Percentiles rank a stretch among this genome's conserved stretches.
These are phyloP conservation scores for Barnardius zonarius DNA, from an alignment of 2,113 vertebrate species.

Conservation along the genomic window DNA sequence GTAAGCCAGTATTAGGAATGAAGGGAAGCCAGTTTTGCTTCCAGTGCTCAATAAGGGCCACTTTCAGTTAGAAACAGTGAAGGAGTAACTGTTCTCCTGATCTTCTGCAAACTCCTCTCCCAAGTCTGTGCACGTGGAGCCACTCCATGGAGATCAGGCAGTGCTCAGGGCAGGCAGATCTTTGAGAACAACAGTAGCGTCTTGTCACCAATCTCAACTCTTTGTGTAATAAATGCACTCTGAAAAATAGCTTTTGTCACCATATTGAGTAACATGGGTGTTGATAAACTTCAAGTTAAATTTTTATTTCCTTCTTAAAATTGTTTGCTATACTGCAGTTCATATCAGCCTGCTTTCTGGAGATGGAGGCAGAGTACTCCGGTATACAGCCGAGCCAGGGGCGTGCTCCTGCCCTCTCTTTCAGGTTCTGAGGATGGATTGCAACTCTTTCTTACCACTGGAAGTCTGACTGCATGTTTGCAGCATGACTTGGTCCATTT, in stretches of 20 bases:
- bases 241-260: not conserved
- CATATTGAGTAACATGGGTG: accelerated
- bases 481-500: not conserved
- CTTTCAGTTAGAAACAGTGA: not conserved
- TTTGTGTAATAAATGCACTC: not conserved
- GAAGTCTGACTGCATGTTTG: not conserved
- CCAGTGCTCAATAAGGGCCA: not conserved
- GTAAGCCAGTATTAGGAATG: not conserved
- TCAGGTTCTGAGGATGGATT: not conserved
- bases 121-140: accelerated
- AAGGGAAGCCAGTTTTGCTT: not conserved
- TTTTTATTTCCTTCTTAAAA: not conserved
- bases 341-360: not conserved
- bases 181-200: not conserved
- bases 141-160: not conserved
- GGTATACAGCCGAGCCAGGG: accelerated
- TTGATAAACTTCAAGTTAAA: not conserved
- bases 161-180: not conserved
- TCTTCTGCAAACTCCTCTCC: not conserved
- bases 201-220: not conserved
- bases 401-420: not conserved
- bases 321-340: not conserved
- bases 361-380: not conserved
- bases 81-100: not conserved
- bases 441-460: not conserved